These are phyloP conservation scores for Drosophila ananassae DNA, from an alignment of 1,140 invertebrate genomes.

Conservation along the genomic window DNA sequence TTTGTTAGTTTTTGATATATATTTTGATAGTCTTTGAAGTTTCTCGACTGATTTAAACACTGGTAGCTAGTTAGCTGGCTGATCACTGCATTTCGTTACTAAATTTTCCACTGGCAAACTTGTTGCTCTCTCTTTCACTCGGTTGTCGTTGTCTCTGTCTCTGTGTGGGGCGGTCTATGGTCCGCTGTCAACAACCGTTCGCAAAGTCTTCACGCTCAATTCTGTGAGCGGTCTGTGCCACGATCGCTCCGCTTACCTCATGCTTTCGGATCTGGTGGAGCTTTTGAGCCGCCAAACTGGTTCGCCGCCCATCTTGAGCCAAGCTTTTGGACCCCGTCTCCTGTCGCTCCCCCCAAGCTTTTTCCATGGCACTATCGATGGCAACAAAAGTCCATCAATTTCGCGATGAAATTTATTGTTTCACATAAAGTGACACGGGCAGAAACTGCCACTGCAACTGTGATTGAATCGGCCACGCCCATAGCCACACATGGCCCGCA, in stretches of 20 bases:
- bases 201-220: constrained; percentile 80
- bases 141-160: constrained; percentile 36
- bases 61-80: constrained; percentile 12
- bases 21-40: constrained; percentile 14
- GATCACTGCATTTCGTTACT: constrained; percentile 76
- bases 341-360: neutral
- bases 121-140: constrained; percentile 63
- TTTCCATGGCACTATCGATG: constrained; percentile 28
- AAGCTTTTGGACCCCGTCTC: constrained; percentile 8
- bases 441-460: constrained; percentile 32
- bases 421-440: constrained; percentile 44
- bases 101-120: constrained; percentile 81
- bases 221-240: constrained; percentile 59
- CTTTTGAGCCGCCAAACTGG: constrained; percentile 74
- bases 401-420: constrained; percentile 56
- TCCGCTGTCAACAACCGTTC: constrained; percentile 80
- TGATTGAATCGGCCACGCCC: constrained; percentile 37
- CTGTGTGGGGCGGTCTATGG: constrained; percentile 10
- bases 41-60: constrained; percentile 18
- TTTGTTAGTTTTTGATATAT: constrained; percentile 20
- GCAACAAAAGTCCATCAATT: constrained; percentile 58
- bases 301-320: constrained; percentile 46
- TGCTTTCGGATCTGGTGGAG: constrained; percentile 41
- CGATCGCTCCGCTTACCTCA: constrained; percentile 75
- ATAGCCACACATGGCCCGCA: neutral